These are phyloP conservation scores for Somateria mollissima DNA, from an alignment of 2,797 vertebrate species.

Conservation along the genomic window DNA sequence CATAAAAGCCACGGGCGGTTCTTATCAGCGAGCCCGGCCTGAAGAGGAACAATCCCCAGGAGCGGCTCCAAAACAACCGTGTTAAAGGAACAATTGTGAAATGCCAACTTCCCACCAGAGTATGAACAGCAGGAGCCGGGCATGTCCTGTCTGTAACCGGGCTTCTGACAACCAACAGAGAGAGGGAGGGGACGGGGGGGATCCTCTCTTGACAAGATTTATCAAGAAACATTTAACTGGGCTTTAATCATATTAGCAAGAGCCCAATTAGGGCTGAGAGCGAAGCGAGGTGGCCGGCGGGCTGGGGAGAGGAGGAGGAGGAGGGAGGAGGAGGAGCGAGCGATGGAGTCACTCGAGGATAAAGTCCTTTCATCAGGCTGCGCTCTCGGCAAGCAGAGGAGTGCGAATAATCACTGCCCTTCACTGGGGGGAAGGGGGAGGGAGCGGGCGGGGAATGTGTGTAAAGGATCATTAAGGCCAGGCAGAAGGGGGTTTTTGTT, in stretches of 20 bases:
- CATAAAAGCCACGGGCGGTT: constrained; percentile 76
- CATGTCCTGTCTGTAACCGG: constrained; percentile 67
- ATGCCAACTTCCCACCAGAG: constrained; percentile 63
- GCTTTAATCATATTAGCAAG: constrained; percentile 78
- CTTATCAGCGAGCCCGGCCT: constrained; percentile 60
- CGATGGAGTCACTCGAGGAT: constrained; percentile 76
- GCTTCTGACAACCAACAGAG: constrained; percentile 47
- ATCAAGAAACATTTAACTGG: constrained; percentile 74
- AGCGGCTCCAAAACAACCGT: constrained; percentile 58
- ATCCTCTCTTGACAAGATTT: constrained; percentile 67
- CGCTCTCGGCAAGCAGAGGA: constrained; percentile 56
- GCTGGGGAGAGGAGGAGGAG: constrained; percentile 34
- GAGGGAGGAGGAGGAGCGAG: constrained; percentile 41
- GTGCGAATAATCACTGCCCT: constrained; percentile 66
- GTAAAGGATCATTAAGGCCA: constrained; percentile 51
- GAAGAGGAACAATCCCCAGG: constrained; percentile 63
- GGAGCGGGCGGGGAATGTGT: constrained; percentile 46
- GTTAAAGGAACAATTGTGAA: constrained; percentile 71
- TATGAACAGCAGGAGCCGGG: constrained; percentile 62
- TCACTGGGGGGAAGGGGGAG: constrained; percentile 39
- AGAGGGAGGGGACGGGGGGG: constrained; percentile 30
- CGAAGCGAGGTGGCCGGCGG: constrained; percentile 50
- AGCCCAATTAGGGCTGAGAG: constrained; percentile 76
- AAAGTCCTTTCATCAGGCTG: constrained; percentile 76
- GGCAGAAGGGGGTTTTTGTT: constrained; percentile 41